Evolutionary conservation across 2,888 invertebrate species (phyloP), one percentile per base, ranked within the genome.

Genomic region (Apodemia zela): DNA sequence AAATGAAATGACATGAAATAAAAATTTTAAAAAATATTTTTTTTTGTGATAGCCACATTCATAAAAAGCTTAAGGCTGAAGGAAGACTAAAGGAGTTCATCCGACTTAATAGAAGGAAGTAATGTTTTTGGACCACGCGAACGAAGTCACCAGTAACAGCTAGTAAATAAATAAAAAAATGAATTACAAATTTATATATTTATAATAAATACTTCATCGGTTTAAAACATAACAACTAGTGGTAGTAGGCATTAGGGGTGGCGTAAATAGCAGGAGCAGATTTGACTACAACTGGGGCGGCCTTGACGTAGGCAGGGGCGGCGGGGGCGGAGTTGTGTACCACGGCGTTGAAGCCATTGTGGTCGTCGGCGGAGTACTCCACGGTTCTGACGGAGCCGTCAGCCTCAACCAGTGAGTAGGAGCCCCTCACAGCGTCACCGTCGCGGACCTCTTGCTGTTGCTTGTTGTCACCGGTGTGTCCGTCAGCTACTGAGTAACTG

Each of bases 381-480:
- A 92, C 92, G 62, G 89, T 89, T 67, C 91, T 82, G 73, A 86
- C 76, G 76, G 90, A 90, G 70, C 92, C 91, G 71, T 92, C 92
- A 65, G 92, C 87, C 74, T 92, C 91, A 64, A 85, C 80, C 70
- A 92, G 80, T n/a, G 87, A 85, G 81, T 92, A 89, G 11, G 86
- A 82, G 67, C 92, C 92, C 75, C 92, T 87, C 63, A 92, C 91
- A 2, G 81, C 82, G 73, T 92, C 92, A 64, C 92, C 92, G 63
- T 92, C 90, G 67, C 87, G 82, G 67, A 73, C 69, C 71, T 93
- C 93, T 69, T 89, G 87, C 75, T 89, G 90, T 68, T 82, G 80
- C 78, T 92, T 91, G 76, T 85, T 82, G 81, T 93, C 93, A 54
- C 92, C 92, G 72, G 92, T 88, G 78, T 89, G 87, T 47, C 84